Percentiles rank a stretch among this genome's conserved stretches.
Evolutionary conservation across 2,888 invertebrate species (phyloP).

Genomic region (Lydus trimaculatus): DNA sequence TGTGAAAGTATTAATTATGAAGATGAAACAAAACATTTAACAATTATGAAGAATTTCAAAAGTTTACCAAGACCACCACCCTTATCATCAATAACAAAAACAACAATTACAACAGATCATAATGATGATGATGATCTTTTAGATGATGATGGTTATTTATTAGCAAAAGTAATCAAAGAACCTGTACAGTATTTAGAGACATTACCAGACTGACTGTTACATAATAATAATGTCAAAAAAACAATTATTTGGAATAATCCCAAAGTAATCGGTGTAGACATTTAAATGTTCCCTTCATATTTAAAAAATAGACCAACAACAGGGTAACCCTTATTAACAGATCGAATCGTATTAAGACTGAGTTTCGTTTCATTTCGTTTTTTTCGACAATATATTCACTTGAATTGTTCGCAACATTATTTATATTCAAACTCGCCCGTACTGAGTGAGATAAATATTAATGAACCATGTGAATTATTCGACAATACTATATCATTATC

Average conservation of each 20-base stretch:
- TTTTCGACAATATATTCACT: background rate
- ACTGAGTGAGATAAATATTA: background rate
- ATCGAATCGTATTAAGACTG: background rate
- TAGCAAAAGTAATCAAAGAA: slow-evolving; percentile 62
- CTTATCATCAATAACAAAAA: slow-evolving; percentile 56
- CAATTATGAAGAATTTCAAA: slow-evolving; percentile 44
- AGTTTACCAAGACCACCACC: slow-evolving; percentile 65
- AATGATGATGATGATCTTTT: slow-evolving; percentile 62
- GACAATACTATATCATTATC: background rate
- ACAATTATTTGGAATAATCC: slow-evolving; percentile 17
- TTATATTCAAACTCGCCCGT: background rate
- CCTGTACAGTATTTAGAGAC: slow-evolving; percentile 57
- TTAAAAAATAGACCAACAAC: background rate
- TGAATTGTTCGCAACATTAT: background rate
- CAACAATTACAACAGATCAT: background rate
- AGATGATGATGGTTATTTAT: slow-evolving; percentile 74
- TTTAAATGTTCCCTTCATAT: slow-evolving; percentile 14
- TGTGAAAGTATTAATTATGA: slow-evolving; percentile 35
- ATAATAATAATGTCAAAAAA: slow-evolving; percentile 11
- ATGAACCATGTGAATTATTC: slow-evolving; percentile 1
- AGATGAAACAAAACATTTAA: slow-evolving; percentile 39
- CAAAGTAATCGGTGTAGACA: slow-evolving; percentile 20
- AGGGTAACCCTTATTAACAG: too few species aligned
- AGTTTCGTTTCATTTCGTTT: background rate
- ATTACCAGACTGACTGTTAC: slow-evolving; percentile 49